Conservation (phyloP, 1,140 invertebrate genomes). For the Rhynchophorus ferrugineus region DNA sequence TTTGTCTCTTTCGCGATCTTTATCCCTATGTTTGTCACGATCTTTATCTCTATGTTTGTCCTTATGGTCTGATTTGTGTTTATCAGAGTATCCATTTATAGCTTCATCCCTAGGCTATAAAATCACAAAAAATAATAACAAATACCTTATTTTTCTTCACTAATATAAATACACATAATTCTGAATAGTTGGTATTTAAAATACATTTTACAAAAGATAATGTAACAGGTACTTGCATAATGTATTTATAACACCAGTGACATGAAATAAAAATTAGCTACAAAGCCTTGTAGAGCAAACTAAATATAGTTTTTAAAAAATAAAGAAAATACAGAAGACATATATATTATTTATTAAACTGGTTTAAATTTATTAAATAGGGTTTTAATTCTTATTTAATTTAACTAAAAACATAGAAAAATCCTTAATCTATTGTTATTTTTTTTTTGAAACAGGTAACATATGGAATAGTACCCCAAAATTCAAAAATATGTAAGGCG, state of each 20-base stretch:
- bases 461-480: constrained; percentile 15
- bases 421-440: not conserved
- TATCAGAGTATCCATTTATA: constrained; percentile 59
- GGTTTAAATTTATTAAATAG: too few species aligned
- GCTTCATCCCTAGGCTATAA: constrained; percentile 41
- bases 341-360: too few species aligned
- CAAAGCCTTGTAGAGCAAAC: not conserved
- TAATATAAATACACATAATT: not conserved
- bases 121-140: not conserved
- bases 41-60: constrained; percentile 52
- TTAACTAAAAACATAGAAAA: not conserved
- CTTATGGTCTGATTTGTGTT: constrained; percentile 64
- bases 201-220: too few species aligned
- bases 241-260: too few species aligned
- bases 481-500: constrained; percentile 14
- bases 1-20: constrained; percentile 47
- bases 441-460: constrained; percentile 5
- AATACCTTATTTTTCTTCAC: not conserved
- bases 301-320: not conserved
- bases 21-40: constrained; percentile 51
- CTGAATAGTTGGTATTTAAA: too few species aligned
- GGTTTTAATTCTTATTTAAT: not conserved
- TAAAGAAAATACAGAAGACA: too few species aligned
- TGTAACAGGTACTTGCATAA: too few species aligned
- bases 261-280: not conserved